Evolutionary conservation across 2,797 vertebrate genomes (phyloP).

Genomic region (Linurgus olivaceus): DNA sequence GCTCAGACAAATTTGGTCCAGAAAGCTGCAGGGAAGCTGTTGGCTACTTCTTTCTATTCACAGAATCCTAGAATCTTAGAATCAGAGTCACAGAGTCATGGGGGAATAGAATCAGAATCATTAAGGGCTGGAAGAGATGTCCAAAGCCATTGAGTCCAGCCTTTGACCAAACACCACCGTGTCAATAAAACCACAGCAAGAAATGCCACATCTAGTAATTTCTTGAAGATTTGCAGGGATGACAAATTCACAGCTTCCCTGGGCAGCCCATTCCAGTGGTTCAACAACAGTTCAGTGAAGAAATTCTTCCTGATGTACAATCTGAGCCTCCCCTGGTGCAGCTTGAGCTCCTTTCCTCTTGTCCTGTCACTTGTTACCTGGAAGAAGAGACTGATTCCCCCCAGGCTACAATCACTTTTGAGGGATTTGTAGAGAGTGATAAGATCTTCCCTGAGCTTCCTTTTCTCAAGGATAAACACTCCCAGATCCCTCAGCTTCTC

Average conservation of each 20-base stretch:
- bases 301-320: neutral
- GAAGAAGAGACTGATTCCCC: too few species aligned
- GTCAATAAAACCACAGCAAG: neutral
- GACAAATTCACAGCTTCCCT: neutral
- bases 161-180: fast-evolving
- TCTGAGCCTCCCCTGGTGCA: neutral
- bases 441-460: neutral
- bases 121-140: neutral
- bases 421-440: neutral
- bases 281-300: neutral
- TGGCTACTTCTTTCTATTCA: neutral
- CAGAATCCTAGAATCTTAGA: neutral
- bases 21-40: neutral
- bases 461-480: neutral
- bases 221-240: neutral
- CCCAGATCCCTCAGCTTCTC: neutral
- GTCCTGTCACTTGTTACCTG: neutral
- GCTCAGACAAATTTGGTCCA: neutral
- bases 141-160: neutral
- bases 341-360: fast-evolving
- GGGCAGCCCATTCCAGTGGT: neutral
- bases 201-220: neutral
- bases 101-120: neutral
- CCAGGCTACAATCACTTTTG: neutral
- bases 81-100: neutral